phyloP scores from a whole-genome alignment of 2,113 vertebrate species.

The Corythaeola cristata region DNA sequence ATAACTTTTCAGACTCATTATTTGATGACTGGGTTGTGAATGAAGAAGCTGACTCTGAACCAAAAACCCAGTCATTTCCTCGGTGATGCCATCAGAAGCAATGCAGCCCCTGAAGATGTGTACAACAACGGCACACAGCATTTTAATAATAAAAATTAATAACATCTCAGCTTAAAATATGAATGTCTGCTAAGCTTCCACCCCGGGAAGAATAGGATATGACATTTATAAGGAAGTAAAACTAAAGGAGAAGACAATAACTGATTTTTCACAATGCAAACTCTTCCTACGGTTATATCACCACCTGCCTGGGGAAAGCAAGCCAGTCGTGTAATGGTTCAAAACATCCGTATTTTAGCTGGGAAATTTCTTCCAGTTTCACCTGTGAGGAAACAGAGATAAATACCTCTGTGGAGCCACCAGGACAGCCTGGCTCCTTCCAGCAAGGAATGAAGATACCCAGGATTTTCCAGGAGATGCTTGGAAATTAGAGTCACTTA shows the following conservation, averaged over 20 bases:
- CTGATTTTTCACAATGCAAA: background rate
- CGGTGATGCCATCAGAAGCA: background rate
- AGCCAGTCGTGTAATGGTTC: background rate
- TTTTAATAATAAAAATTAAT: background rate
- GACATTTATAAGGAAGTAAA: background rate
- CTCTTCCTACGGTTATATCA: background rate
- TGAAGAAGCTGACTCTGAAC: background rate
- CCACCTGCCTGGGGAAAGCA: background rate
- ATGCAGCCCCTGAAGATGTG: background rate
- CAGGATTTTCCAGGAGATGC: background rate
- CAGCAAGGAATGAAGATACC: background rate
- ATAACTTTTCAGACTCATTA: background rate
- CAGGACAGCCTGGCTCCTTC: background rate
- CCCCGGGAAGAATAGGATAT: background rate
- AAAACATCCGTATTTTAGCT: background rate
- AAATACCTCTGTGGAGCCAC: background rate
- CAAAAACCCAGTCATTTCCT: background rate
- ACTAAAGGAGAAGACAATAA: background rate
- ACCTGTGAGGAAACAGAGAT: background rate
- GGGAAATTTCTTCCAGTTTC: background rate
- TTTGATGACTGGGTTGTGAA: background rate
- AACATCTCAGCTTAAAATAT: background rate
- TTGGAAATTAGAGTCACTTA: background rate
- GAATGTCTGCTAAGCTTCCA: background rate
- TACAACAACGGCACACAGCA: rapidly evolving